A percentile compares a stretch with the other conserved stretches of the same genome.
phyloP scores from a whole-genome alignment of 2,888 invertebrate genomes.

The Oscheius sp. region DNA sequence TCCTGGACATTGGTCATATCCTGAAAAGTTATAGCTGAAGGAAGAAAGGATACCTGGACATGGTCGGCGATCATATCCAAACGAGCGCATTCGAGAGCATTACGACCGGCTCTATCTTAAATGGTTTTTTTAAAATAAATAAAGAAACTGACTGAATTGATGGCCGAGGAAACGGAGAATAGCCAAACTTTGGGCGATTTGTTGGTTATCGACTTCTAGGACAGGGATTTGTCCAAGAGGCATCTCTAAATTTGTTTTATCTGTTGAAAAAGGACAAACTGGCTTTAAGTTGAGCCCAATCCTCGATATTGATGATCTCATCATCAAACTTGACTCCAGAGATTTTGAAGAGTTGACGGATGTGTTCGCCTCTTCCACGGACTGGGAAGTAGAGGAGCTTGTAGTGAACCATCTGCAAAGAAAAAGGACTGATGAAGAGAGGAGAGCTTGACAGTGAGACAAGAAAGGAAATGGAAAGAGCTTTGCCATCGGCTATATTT shows the following conservation, averaged over 20 bases:
- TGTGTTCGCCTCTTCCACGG: constrained; percentile 59
- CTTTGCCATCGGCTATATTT: too few species aligned
- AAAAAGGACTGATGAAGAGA: too few species aligned
- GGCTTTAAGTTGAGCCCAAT: constrained; percentile 56
- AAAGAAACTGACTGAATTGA: constrained; percentile 51
- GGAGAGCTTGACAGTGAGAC: too few species aligned
- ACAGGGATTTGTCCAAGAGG: constrained; percentile 67
- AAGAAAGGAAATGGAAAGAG: too few species aligned
- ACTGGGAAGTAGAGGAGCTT: constrained; percentile 59
- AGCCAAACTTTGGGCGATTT: constrained; percentile 59
- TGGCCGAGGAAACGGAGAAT: constrained; percentile 62
- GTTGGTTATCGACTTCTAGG: constrained; percentile 63
- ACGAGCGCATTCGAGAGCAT: constrained; percentile 53
- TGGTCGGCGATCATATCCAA: constrained; percentile 62
- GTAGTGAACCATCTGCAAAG: constrained; percentile 47
- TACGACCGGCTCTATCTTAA: constrained; percentile 50
- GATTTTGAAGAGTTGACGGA: constrained; percentile 57
- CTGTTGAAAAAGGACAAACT: constrained; percentile 31
- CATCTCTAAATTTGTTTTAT: constrained; percentile 48
- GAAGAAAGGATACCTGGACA: too few species aligned
- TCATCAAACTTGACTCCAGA: constrained; percentile 54
- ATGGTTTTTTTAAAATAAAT: not conserved
- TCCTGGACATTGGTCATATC: constrained; percentile 34
- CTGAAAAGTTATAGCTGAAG: too few species aligned
- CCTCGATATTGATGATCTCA: constrained; percentile 47